These are phyloP conservation scores for Tiliqua scincoides DNA, from an alignment of 2,113 vertebrate genomes.

Conservation along the genomic window DNA sequence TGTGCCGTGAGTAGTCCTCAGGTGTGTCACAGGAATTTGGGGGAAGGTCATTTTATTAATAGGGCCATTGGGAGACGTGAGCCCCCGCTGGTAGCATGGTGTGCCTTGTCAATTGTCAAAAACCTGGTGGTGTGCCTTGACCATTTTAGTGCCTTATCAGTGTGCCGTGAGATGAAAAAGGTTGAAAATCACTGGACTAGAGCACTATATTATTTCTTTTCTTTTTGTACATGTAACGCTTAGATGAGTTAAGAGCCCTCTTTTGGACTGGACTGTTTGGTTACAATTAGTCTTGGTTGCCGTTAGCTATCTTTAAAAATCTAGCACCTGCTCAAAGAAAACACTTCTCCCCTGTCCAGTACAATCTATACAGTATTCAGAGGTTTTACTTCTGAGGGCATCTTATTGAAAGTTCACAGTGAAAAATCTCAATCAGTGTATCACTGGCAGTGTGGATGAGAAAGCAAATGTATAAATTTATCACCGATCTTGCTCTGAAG, in stretches of 20 bases:
- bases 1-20: too few relatives aligned
- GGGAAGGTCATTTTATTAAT: too few relatives aligned
- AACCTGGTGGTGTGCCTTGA: too few relatives aligned
- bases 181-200: too few relatives aligned
- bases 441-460: slow-evolving; percentile 53
- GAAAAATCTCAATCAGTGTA: slow-evolving; percentile 46
- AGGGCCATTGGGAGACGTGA: too few relatives aligned
- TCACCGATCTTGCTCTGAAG: slow-evolving; percentile 9
- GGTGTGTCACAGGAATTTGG: too few relatives aligned
- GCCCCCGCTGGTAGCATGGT: too few relatives aligned
- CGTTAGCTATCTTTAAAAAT: slow-evolving; percentile 56
- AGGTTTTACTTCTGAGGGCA: slow-evolving; percentile 48
- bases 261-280: slow-evolving; percentile 48
- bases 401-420: slow-evolving; percentile 33
- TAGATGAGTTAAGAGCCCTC: slow-evolving; percentile 41
- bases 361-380: slow-evolving; percentile 39
- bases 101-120: too few relatives aligned
- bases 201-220: neutral
- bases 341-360: slow-evolving; percentile 22
- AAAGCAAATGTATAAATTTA: slow-evolving; percentile 48
- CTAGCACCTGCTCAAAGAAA: slow-evolving; percentile 41
- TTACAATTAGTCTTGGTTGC: slow-evolving; percentile 30
- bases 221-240: neutral
- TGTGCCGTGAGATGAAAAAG: too few relatives aligned
- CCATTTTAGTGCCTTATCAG: too few relatives aligned